phyloP scores from a whole-genome alignment of 2,888 invertebrate species.

The Leucoma salicis region DNA sequence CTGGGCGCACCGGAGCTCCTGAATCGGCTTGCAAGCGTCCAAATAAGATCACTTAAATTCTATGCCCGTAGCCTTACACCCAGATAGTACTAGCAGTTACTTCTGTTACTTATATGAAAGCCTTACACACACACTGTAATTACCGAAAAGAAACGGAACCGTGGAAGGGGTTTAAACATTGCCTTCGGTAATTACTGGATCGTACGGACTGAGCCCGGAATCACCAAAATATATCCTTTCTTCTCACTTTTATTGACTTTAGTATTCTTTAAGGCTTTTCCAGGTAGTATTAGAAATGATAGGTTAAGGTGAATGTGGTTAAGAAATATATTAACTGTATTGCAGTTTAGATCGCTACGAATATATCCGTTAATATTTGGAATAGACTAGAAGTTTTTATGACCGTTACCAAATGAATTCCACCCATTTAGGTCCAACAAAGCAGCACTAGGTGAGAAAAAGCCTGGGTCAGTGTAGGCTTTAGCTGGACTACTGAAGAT shows the following conservation, averaged over 20 bases:
- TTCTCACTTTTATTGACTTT: constrained; percentile 46
- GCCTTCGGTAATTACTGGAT: constrained; percentile 50
- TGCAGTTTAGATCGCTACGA: too few relatives aligned
- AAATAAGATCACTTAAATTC: constrained; percentile 81
- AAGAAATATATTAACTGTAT: too few relatives aligned
- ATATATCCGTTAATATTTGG: too few relatives aligned
- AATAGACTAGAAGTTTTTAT: too few relatives aligned
- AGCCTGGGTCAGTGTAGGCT: too few relatives aligned
- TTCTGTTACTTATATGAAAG: constrained; percentile 65
- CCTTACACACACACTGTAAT: constrained; percentile 62
- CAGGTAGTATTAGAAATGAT: too few relatives aligned
- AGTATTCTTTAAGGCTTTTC: constrained; percentile 22
- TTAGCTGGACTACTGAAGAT: too few relatives aligned
- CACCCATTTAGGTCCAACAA: too few relatives aligned
- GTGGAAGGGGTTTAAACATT: constrained; percentile 58
- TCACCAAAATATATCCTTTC: constrained; percentile 47
- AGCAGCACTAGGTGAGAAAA: too few relatives aligned
- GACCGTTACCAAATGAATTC: too few relatives aligned
- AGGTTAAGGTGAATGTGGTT: too few relatives aligned
- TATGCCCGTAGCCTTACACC: constrained; percentile 63
- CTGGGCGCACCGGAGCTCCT: constrained; percentile 51
- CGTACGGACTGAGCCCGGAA: constrained; percentile 45
- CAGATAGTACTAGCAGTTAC: constrained; percentile 67
- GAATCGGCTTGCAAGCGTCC: constrained; percentile 57
- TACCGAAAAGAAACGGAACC: constrained; percentile 72